These are phyloP conservation scores for Chaenogobius annularis DNA, from an alignment of 2,113 vertebrate genomes.

Conservation along the genomic window DNA sequence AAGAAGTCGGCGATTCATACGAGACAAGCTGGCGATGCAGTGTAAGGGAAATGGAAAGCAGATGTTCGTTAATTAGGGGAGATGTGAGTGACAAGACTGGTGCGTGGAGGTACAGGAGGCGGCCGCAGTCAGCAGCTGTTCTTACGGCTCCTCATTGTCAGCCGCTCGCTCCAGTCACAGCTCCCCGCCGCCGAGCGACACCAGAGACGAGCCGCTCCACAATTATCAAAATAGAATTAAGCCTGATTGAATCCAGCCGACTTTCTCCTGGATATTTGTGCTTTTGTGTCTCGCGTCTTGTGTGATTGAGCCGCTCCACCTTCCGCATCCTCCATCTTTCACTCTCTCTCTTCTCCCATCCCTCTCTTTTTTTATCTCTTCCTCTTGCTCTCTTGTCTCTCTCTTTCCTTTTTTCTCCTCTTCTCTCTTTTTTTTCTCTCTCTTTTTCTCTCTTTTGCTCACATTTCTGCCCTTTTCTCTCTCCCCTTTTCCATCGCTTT, in stretches of 20 bases:
- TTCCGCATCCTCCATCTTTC: constrained; percentile 8
- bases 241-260: constrained; percentile 74
- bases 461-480: neutral
- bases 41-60: constrained; percentile 97
- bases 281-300: constrained; percentile 23
- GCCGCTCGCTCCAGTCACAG: constrained; percentile 90
- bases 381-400: neutral
- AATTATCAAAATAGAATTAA: constrained; percentile 81
- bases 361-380: neutral
- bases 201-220: constrained; percentile 65
- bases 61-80: constrained; percentile 99
- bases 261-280: constrained; percentile 52
- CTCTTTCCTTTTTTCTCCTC: neutral
- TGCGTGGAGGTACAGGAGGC: constrained; percentile 86
- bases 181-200: constrained; percentile 76
- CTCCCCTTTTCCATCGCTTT: no score
- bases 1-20: constrained; percentile 92
- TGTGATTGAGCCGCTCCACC: constrained; percentile 44
- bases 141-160: constrained; percentile 89
- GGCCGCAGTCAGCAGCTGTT: constrained; percentile 93
- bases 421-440: neutral
- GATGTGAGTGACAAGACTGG: constrained; percentile 98
- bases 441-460: neutral
- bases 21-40: constrained; percentile 93
- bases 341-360: neutral